Conservation (phyloP, 1,140 invertebrate genomes). For the Habropoda laboriosa region DNA sequence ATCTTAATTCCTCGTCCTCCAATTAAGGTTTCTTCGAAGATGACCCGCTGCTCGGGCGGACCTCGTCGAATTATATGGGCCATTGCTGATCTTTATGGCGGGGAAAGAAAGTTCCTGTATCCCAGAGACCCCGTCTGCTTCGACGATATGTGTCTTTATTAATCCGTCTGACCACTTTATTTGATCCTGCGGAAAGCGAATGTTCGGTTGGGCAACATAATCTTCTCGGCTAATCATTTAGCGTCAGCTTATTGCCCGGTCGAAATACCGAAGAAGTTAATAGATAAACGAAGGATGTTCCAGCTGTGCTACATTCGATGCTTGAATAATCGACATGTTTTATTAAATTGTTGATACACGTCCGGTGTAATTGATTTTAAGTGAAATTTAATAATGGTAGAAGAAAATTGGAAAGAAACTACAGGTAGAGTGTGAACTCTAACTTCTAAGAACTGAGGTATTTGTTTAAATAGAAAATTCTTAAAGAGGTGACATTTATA, state of each 20-base stretch:
- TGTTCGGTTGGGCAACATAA: not conserved
- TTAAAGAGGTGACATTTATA: too few species aligned
- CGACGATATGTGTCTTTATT: conserved; percentile 65
- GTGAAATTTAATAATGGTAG: too few species aligned
- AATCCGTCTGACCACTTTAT: conserved; percentile 46
- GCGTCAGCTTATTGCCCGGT: conserved; percentile 8
- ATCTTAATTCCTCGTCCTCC: conserved; percentile 65
- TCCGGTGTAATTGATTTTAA: too few species aligned
- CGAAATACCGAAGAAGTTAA: not conserved
- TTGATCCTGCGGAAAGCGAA: conserved; percentile 29
- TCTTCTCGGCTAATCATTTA: conserved; percentile 30
- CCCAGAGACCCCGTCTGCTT: conserved; percentile 33
- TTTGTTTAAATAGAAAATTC: too few species aligned
- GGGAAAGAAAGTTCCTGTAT: conserved; percentile 38
- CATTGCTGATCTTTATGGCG: conserved; percentile 67
- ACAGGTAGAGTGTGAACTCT: too few species aligned
- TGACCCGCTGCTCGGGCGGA: conserved; percentile 10
- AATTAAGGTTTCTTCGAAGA: conserved; percentile 63
- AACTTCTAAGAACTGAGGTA: too few species aligned
- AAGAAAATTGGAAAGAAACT: too few species aligned
- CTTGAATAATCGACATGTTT: too few species aligned
- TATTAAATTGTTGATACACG: too few species aligned
- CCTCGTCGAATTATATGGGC: conserved; percentile 64
- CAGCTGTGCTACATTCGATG: too few species aligned
- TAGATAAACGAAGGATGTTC: not conserved